A percentile compares a stretch with the other conserved stretches of the same genome.
These are phyloP conservation scores for Bathybates hornii DNA, from an alignment of 2,113 vertebrate genomes.

Conservation along the genomic window DNA sequence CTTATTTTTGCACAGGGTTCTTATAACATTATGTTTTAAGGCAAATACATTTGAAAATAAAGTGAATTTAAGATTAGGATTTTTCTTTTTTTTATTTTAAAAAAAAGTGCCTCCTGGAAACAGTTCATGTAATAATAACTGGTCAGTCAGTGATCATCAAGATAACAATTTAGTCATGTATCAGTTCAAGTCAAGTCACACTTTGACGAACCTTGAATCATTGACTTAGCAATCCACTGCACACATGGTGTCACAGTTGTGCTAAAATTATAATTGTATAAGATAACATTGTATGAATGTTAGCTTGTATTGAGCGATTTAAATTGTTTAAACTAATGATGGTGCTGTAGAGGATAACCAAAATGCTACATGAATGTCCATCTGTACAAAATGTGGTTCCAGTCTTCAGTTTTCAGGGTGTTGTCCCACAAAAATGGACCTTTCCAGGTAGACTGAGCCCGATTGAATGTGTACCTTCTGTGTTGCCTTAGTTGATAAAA, in stretches of 20 bases:
- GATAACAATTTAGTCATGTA: not conserved
- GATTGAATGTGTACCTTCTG: not conserved
- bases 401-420: not conserved
- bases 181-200: not conserved
- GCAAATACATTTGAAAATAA: not conserved
- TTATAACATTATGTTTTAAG: not conserved
- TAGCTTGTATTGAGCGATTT: rapidly evolving
- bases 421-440: not conserved
- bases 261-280: not conserved
- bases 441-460: not conserved
- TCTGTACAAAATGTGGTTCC: not conserved
- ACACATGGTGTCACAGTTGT: not conserved
- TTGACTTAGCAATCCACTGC: not conserved
- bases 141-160: not conserved
- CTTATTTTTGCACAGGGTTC: not conserved
- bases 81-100: rapidly evolving
- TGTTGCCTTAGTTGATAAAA: not conserved
- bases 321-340: not conserved
- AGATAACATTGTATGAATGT: not conserved
- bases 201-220: not conserved
- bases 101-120: rapidly evolving
- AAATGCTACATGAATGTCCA: not conserved
- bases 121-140: not conserved
- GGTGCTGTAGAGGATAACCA: not conserved
- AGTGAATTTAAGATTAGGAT: not conserved